phyloP scores from a whole-genome alignment of 1,140 invertebrate genomes.

The Pararge aegeria region DNA sequence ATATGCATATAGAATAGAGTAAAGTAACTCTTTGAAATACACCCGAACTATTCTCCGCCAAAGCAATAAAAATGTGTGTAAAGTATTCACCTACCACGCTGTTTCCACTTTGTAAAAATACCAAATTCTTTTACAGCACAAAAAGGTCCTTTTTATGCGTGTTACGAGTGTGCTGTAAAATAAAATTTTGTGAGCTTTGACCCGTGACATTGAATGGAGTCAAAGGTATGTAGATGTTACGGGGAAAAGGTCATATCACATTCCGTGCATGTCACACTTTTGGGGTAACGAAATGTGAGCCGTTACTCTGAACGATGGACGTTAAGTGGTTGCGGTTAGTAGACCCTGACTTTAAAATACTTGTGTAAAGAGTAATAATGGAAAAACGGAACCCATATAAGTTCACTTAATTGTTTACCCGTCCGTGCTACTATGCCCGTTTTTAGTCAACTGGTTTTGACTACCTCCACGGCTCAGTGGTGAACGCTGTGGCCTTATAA shows the following conservation, averaged over 20 bases:
- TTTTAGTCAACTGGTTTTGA: too few relatives aligned
- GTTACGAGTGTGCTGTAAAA: constrained; percentile 4
- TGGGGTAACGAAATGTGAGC: too few relatives aligned
- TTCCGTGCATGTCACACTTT: neutral
- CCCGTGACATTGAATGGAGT: constrained; percentile 10
- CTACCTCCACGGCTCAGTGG: too few relatives aligned
- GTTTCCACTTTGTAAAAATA: constrained; percentile 4
- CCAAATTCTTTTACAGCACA: constrained; percentile 6
- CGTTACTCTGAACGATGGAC: too few relatives aligned
- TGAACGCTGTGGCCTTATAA: too few relatives aligned
- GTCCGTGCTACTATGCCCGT: too few relatives aligned
- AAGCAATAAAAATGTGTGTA: neutral
- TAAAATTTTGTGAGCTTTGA: constrained; percentile 11
- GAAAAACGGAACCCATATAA: too few relatives aligned
- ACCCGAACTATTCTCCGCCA: neutral
- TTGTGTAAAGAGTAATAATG: too few relatives aligned
- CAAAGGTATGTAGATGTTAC: constrained; percentile 1
- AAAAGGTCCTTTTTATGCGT: constrained; percentile 2
- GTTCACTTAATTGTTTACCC: too few relatives aligned
- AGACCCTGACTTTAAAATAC: too few relatives aligned
- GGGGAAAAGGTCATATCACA: neutral
- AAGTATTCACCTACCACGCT: neutral
- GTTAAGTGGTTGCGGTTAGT: too few relatives aligned
- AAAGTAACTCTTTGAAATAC: neutral
- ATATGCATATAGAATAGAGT: too few relatives aligned